Percentiles rank a stretch among this genome's conserved stretches.
Conservation (phyloP, 2,113 vertebrate genomes). For the Amazona guildingii region DNA sequence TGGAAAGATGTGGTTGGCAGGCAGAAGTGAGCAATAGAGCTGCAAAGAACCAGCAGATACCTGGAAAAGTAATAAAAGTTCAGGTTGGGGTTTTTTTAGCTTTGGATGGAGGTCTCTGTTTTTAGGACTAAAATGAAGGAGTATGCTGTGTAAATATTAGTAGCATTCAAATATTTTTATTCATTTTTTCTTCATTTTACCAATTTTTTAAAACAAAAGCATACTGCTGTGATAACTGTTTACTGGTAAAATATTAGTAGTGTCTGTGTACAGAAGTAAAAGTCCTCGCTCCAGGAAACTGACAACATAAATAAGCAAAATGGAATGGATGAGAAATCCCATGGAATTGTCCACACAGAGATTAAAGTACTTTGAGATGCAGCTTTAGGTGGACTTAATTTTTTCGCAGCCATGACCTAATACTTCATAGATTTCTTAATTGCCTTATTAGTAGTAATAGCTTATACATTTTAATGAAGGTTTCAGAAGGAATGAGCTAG, state of each 20-base stretch:
- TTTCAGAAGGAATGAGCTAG: background rate
- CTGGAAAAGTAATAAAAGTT: conserved; percentile 23
- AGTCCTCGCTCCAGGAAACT: background rate
- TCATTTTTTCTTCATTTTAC: background rate
- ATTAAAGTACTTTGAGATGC: background rate
- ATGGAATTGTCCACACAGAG: background rate
- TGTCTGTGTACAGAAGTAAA: background rate
- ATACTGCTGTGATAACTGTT: background rate
- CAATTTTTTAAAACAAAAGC: background rate
- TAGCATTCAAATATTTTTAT: background rate
- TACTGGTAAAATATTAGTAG: background rate
- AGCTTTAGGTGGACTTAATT: background rate
- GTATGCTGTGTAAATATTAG: background rate
- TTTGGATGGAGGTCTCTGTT: background rate
- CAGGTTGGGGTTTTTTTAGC: background rate
- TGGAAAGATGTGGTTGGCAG: background rate
- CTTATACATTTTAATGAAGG: background rate
- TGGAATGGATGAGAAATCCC: background rate
- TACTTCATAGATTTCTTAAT: background rate
- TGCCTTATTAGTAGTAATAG: background rate
- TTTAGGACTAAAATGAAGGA: background rate
- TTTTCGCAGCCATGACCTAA: background rate
- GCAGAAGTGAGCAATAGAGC: background rate
- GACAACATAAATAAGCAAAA: background rate
- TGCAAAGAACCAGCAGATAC: background rate